Conservation (phyloP, 2,888 invertebrate genomes). For the Azorinus chamasolen region DNA sequence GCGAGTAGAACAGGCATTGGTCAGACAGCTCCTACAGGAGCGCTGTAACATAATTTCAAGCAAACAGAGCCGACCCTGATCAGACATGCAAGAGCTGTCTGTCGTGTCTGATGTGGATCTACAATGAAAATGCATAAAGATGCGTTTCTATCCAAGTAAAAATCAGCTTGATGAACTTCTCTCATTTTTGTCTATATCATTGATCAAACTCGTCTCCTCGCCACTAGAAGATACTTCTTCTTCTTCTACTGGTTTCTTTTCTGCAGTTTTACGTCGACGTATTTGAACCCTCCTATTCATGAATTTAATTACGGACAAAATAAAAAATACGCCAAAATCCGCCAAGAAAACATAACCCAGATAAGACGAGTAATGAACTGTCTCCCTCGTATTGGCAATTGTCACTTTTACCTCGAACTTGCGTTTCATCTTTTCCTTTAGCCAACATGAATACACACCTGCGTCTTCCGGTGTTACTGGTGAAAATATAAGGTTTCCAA, state of each 20-base stretch:
- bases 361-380: slow-evolving; percentile 17
- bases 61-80: no score
- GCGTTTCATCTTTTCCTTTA: slow-evolving; percentile 36
- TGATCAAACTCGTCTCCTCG: no score
- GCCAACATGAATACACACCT: slow-evolving; percentile 57
- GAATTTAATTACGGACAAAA: slow-evolving; percentile 39
- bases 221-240: no score
- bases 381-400: slow-evolving; percentile 14
- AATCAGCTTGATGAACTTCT: no score
- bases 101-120: no score
- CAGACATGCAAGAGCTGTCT: no score
- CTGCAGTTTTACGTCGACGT: slow-evolving; percentile 11
- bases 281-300: slow-evolving; percentile 39
- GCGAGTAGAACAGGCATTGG: no score
- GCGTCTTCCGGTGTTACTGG: slow-evolving; percentile 6
- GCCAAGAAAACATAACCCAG: slow-evolving; percentile 34
- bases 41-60: no score
- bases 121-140: no score
- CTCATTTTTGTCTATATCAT: no score
- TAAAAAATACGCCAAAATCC: slow-evolving; percentile 56
- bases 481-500: slow-evolving; percentile 49
- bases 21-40: no score
- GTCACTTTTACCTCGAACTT: slow-evolving; percentile 33
- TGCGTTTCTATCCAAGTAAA: no score
- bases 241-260: neutral